A percentile compares a stretch with the other conserved stretches of the same genome.
Conservation (phyloP, 2,797 vertebrate species). For the Pitangus sulphuratus region DNA sequence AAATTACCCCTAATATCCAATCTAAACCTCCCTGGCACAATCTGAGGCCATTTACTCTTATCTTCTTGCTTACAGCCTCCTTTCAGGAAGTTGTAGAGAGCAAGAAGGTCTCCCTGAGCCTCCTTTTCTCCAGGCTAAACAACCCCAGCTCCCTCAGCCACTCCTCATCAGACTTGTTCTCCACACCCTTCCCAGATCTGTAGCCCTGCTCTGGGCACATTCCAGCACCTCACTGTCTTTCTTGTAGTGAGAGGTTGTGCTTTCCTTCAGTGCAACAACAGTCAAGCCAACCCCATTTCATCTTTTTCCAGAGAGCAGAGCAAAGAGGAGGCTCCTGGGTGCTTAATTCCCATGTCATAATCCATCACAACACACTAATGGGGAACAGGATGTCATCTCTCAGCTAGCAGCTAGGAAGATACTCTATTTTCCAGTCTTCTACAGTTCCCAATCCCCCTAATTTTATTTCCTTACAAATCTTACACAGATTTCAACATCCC, state of each 20-base stretch:
- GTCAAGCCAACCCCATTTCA: neutral
- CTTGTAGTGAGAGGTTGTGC: neutral
- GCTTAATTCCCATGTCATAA: neutral
- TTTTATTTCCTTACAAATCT: neutral
- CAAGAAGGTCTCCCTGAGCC: neutral
- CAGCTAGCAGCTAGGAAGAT: neutral
- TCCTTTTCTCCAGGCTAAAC: neutral
- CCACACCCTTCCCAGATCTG: neutral
- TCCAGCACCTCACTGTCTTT: neutral
- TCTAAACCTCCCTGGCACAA: neutral
- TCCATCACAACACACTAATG: neutral
- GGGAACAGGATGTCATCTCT: neutral
- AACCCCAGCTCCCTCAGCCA: neutral
- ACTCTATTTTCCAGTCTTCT: neutral
- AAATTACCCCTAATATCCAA: neutral
- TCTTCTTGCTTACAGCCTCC: neutral
- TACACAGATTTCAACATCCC: neutral
- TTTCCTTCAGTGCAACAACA: neutral
- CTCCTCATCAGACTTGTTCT: neutral
- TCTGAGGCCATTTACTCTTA: neutral
- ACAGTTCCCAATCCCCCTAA: neutral
- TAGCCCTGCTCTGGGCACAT: neutral
- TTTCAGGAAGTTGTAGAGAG: neutral
- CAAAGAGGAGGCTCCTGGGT: neutral
- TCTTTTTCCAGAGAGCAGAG: neutral